Base-by-base conservation (phyloP, 1,140 invertebrate genomes). In the Hylaeus anthracinus region DNA sequence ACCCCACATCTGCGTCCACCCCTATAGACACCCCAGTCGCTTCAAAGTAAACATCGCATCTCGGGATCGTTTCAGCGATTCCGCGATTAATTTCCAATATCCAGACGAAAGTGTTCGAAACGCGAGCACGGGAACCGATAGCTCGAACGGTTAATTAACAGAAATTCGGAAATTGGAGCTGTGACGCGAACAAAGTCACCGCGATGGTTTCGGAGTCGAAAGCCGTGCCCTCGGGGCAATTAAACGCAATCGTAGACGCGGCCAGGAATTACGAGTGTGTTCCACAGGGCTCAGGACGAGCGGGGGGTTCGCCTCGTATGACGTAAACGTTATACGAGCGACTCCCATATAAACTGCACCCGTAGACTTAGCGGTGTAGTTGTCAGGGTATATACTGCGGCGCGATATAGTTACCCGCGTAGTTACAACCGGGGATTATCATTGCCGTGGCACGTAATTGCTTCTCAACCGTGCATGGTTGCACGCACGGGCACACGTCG, bases 331-430 rank as follows among this genome's bases (percentile, higher is more conserved):
- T 72, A 84, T 71, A 73, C 78, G 82, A 84, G 64, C 79, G 64
- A 55, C 66, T 72, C 45, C 43, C 51, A 55, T 78, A 83, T 84
- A 78, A 75, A 78, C 77, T 82, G 76, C 65, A 43, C 71, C 74
- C 72, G 58, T 79, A 82, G 63, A 69, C 56, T 67, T 45, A 45
- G 73, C 72, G 78, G 61, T 78, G 71, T 63, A 80, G 53, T 75
- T 80, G 78, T 74, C 78, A 75, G 26, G 60, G 66, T 77, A 63
- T 81, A 77, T 56, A 65, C 37, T n/a, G 55, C n/a, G 10, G n/a
- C 72, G 70, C 82, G 83, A 86, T 85, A 85, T 86, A 86, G 83
- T 86, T 86, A 78, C 51, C 84, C 73, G 63, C 79, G 80, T 85
- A 74, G 79, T 85, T 85, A 86, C 79, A 77, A 72, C 60, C 65